Percentiles rank a stretch among this genome's conserved stretches.
phyloP scores from a whole-genome alignment of 2,113 vertebrate species.

The Micromys minutus region DNA sequence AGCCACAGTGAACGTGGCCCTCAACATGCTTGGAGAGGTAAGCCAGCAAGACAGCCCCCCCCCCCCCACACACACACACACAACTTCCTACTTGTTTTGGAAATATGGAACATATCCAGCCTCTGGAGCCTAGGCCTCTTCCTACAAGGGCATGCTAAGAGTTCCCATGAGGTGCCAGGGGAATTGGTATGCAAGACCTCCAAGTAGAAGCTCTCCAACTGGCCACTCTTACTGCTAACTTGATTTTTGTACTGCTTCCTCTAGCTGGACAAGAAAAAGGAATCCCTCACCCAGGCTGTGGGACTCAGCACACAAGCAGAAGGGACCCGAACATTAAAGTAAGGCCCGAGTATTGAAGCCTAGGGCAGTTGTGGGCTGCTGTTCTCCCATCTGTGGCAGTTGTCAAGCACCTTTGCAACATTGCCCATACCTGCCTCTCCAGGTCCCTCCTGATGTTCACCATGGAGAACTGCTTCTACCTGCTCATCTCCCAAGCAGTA shows the following conservation, averaged over 20 bases:
- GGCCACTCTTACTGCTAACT: neutral
- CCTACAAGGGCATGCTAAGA: neutral
- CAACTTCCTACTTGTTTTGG: neutral
- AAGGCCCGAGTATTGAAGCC: slow-evolving; percentile 72
- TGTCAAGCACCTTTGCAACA: neutral
- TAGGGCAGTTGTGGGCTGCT: neutral
- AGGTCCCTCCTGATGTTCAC: slow-evolving; percentile 98
- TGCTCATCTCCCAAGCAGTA: slow-evolving; percentile 96
- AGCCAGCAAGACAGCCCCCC: neutral
- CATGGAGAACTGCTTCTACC: slow-evolving; percentile 99
- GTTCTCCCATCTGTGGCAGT: neutral
- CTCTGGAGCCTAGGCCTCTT: neutral
- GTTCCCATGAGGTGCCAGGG: neutral
- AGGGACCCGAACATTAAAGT: slow-evolving; percentile 94
- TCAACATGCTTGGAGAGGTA: slow-evolving; percentile 97
- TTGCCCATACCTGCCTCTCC: neutral
- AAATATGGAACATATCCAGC: neutral
- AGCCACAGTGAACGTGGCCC: slow-evolving; percentile 95
- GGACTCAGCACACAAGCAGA: slow-evolving; percentile 90
- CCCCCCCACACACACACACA: too few species aligned
- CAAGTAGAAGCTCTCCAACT: neutral
- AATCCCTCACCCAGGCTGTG: slow-evolving; percentile 89
- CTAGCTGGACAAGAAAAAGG: slow-evolving; percentile 98
- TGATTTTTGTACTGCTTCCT: neutral
- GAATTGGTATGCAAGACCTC: too few species aligned